These are phyloP conservation scores for Amphiduros pacificus DNA, from an alignment of 2,888 invertebrate species.

Conservation along the genomic window DNA sequence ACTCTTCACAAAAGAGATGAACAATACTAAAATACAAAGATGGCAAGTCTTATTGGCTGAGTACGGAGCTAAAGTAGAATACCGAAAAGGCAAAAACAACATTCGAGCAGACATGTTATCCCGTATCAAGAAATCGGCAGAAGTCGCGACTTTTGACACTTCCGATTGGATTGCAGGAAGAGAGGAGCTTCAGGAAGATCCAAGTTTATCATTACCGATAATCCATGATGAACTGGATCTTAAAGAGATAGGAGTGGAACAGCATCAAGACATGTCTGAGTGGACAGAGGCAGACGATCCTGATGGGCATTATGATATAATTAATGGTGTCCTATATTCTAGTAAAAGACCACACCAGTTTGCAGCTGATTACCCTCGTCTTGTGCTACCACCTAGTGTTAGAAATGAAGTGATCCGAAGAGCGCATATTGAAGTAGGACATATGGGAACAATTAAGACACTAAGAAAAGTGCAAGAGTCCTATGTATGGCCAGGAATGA, in stretches of 20 bases:
- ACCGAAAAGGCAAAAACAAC: too few relatives aligned
- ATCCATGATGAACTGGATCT: not conserved
- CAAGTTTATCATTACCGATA: not conserved
- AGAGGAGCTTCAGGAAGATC: not conserved
- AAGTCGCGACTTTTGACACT: too few relatives aligned
- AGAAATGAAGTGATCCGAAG: not conserved
- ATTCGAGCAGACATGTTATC: too few relatives aligned
- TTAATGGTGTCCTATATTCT: not conserved
- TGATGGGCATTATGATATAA: not conserved
- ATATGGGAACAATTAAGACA: not conserved
- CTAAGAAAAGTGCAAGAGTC: not conserved
- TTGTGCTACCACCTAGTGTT: not conserved
- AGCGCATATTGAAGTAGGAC: not conserved
- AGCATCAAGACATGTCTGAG: not conserved
- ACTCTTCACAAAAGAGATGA: too few relatives aligned
- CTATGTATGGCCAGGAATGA: constrained; percentile 4
- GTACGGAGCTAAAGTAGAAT: too few relatives aligned
- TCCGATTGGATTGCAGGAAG: not conserved
- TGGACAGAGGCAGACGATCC: not conserved
- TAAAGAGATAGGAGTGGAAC: not conserved
- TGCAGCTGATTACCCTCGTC: not conserved
- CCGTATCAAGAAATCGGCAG: too few relatives aligned
- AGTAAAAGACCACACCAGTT: not conserved
- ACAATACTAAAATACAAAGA: too few relatives aligned
- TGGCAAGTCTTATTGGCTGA: too few relatives aligned